Conservation (phyloP, 92 coral and sea anemone species). For the Parazoanthus atlanticus region DNA sequence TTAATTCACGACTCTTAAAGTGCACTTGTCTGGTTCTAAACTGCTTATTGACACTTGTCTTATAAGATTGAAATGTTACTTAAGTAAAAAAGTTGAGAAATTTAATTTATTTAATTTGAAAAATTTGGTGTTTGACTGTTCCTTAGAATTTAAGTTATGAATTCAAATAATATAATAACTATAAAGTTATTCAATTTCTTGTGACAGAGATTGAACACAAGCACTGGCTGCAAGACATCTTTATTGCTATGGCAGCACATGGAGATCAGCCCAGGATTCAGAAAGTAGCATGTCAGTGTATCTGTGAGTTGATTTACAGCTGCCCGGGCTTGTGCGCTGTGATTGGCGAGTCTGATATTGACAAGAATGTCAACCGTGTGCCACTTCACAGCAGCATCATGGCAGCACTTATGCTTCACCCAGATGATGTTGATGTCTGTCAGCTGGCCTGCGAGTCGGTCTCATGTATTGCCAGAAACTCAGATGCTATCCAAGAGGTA, state of each 20-base stretch:
- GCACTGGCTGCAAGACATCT: constrained; percentile 75
- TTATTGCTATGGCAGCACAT: constrained; percentile 81
- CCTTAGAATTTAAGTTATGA: neutral
- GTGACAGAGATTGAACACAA: constrained; percentile 51
- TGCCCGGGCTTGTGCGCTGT: constrained; percentile 63
- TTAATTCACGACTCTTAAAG: no score
- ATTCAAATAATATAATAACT: no score
- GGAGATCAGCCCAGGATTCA: constrained; percentile 73
- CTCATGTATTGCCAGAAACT: constrained; percentile 62
- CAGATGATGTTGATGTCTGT: constrained; percentile 59
- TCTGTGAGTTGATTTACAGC: constrained; percentile 61
- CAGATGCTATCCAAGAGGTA: constrained; percentile 77
- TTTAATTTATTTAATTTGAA: no score
- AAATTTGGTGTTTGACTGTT: neutral
- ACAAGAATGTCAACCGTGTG: constrained; percentile 43
- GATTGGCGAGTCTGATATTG: constrained; percentile 59
- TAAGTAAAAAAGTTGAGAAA: no score
- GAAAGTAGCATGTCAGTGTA: constrained; percentile 68
- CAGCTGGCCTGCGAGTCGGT: constrained; percentile 67
- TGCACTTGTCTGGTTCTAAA: no score
- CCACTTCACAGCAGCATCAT: constrained; percentile 73
- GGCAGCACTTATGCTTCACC: constrained; percentile 75
- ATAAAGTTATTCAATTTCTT: neutral
- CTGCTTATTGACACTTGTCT: no score
- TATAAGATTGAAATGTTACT: no score